These are phyloP conservation scores for Drosophila ustulata DNA, from an alignment of 2,888 invertebrate genomes.

Conservation along the genomic window DNA sequence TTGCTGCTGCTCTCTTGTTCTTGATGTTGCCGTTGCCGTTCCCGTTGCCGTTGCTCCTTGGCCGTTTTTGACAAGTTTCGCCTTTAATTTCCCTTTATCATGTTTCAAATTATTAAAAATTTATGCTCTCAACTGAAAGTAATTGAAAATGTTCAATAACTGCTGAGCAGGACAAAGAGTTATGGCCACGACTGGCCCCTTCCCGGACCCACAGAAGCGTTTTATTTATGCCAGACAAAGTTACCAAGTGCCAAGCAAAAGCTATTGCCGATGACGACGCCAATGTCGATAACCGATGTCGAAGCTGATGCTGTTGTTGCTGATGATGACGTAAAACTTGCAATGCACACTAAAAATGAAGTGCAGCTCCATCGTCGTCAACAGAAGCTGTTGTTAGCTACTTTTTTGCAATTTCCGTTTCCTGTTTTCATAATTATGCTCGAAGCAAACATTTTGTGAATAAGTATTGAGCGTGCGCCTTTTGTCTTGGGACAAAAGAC, in stretches of 20 bases:
- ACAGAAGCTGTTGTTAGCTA: constrained; percentile 40
- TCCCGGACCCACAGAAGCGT: constrained; percentile 25
- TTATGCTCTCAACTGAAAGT: constrained; percentile 80
- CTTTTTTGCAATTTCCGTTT: constrained; percentile 57
- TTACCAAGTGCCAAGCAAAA: constrained; percentile 66
- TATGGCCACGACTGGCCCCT: constrained; percentile 58
- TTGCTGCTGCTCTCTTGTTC: constrained; percentile 21
- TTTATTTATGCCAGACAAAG: constrained; percentile 61
- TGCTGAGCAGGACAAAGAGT: constrained; percentile 79
- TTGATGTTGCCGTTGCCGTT: background rate
- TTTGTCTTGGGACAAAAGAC: constrained; percentile 29
- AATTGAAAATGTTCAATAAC: constrained; percentile 81
- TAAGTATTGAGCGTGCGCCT: constrained; percentile 53
- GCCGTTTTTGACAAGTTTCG: constrained; percentile 75
- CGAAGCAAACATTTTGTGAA: constrained; percentile 54
- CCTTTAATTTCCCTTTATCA: constrained; percentile 81
- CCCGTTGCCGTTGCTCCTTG: constrained; percentile 38
- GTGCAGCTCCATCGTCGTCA: constrained; percentile 53
- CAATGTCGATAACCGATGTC: constrained; percentile 20
- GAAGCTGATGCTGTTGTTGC: constrained; percentile 16
- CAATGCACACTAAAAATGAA: constrained; percentile 62
- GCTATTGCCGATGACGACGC: constrained; percentile 49
- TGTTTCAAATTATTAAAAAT: constrained; percentile 82
- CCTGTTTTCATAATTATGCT: constrained; percentile 66
- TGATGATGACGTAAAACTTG: constrained; percentile 60